A percentile compares a stretch with the other conserved stretches of the same genome.
Conservation (phyloP, 2,113 vertebrate genomes). For the Ictidomys tridecemlineatus region DNA sequence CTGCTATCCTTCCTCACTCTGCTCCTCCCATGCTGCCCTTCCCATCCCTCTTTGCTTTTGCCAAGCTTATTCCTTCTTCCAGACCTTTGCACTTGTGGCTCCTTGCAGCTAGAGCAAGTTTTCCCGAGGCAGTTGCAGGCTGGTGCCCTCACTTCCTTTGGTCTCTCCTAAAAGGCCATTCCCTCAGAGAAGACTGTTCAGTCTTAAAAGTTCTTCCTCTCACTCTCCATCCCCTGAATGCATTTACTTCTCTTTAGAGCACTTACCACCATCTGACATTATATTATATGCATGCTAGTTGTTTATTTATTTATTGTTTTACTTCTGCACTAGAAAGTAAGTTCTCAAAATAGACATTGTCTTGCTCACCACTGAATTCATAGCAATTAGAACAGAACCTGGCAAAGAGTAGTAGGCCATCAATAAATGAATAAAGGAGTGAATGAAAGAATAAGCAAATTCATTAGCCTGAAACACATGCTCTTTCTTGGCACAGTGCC, state of each 20-base stretch:
- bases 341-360: conserved; percentile 64
- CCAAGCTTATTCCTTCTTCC: background rate
- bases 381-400: conserved; percentile 44
- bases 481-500: background rate
- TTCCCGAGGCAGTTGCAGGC: background rate
- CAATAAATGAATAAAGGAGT: conserved; percentile 45
- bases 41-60: background rate
- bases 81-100: background rate
- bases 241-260: background rate
- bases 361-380: background rate
- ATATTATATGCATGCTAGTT: background rate
- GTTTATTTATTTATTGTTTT: conserved; percentile 74
- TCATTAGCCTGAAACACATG: conserved; percentile 2
- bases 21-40: background rate
- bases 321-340: conserved; percentile 68
- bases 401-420: background rate
- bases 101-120: background rate
- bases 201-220: background rate
- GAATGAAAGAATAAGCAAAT: conserved; percentile 20
- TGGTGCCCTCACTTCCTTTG: background rate
- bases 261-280: background rate
- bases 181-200: background rate
- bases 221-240: background rate
- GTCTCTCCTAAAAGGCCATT: background rate
- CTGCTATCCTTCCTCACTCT: background rate